Conservation (phyloP, 2,113 vertebrate genomes). For the Poeciliopsis turrubarensis region DNA sequence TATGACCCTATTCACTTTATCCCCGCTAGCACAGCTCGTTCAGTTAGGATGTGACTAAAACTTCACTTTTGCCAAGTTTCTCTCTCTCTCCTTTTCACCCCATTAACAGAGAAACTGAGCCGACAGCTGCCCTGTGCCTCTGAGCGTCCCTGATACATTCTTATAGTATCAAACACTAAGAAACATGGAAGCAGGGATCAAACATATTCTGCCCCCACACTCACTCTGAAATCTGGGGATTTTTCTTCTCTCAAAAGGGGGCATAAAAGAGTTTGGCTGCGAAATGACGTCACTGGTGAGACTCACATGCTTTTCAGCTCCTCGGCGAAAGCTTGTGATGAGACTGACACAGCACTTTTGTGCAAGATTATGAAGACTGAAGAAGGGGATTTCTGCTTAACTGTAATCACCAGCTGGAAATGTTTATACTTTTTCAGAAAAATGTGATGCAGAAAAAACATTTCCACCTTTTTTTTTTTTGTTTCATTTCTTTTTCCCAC, state of each 20-base stretch:
- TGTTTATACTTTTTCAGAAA: conserved; percentile 43
- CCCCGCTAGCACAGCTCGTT: conserved; percentile 39
- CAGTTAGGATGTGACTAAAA: conserved; percentile 40
- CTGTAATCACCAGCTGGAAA: conserved; percentile 43
- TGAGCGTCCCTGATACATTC: conserved; percentile 44
- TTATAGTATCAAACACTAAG: conserved; percentile 47
- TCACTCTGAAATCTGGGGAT: conserved; percentile 54
- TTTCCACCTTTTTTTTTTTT: conserved; percentile 12
- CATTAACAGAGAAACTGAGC: conserved; percentile 19
- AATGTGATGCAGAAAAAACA: conserved; percentile 3
- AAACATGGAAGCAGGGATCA: conserved; percentile 53
- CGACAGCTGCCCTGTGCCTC: conserved; percentile 36
- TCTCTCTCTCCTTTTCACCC: not conserved
- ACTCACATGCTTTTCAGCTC: conserved; percentile 47
- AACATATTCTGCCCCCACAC: conserved; percentile 21
- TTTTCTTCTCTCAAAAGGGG: conserved; percentile 58
- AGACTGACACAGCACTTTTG: conserved; percentile 62
- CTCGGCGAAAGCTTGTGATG: conserved; percentile 53
- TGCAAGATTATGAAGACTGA: conserved; percentile 33
- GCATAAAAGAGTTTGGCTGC: conserved; percentile 52
- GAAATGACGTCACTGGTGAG: conserved; percentile 66
- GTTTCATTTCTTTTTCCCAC: conserved; percentile 7
- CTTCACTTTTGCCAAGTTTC: conserved; percentile 29
- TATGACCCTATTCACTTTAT: conserved; percentile 43
- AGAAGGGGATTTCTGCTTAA: conserved; percentile 39